Conservation (phyloP, 2,888 invertebrate species). For the Ellobium chinense region DNA sequence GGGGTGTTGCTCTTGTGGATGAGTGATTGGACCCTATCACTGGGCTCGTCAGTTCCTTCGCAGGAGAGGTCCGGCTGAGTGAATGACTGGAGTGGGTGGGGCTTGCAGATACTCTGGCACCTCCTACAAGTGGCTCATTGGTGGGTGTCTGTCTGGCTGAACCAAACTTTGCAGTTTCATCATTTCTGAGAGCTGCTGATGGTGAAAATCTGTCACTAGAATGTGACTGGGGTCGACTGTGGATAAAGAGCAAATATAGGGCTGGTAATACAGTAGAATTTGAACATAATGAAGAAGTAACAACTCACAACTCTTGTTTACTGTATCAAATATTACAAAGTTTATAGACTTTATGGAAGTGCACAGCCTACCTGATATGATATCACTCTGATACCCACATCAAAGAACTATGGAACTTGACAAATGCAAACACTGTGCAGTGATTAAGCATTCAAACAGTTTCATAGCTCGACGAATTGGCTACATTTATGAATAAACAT, state of each 20-base stretch:
- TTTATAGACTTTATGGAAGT: too few species aligned
- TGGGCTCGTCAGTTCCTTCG: conserved; percentile 10
- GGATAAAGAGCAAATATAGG: neutral
- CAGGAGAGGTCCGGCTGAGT: neutral
- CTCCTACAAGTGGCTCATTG: neutral
- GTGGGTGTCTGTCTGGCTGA: neutral
- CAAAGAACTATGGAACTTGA: too few species aligned
- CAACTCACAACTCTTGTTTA: too few species aligned
- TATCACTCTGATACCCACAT: too few species aligned
- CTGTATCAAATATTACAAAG: too few species aligned
- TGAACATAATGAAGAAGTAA: too few species aligned
- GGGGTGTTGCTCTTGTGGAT: conserved; percentile 46
- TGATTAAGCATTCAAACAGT: too few species aligned
- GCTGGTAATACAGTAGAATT: neutral
- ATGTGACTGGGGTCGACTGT: conserved; percentile 14
- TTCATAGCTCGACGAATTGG: too few species aligned
- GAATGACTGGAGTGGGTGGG: neutral
- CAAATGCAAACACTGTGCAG: too few species aligned
- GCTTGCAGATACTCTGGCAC: conserved; percentile 1
- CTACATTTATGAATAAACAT: too few species aligned
- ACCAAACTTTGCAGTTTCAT: neutral
- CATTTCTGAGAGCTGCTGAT: conserved; percentile 12
- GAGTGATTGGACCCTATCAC: conserved; percentile 34
- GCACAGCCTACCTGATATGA: too few species aligned
- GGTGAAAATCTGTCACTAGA: conserved; percentile 35